A percentile compares a stretch with the other conserved stretches of the same genome.
Conservation (phyloP, 2,113 vertebrate species). For the Jacana jacana region DNA sequence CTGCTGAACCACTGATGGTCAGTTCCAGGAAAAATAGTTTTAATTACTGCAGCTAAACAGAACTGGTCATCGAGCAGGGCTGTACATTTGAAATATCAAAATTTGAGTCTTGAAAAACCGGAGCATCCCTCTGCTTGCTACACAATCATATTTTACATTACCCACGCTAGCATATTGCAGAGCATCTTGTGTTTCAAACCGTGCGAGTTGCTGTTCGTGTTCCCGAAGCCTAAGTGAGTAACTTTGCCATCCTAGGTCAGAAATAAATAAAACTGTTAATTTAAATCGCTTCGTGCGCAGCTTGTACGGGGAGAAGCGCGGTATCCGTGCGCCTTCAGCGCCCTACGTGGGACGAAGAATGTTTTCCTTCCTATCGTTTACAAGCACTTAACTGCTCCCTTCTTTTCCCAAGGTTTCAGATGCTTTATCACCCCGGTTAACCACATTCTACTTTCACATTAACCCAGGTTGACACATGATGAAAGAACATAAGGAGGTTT, state of each 20-base stretch:
- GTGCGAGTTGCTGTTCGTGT: slow-evolving; percentile 30
- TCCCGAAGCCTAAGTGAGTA: slow-evolving; percentile 16
- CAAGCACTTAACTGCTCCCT: not conserved
- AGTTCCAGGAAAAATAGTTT: slow-evolving; percentile 61
- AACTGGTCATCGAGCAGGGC: slow-evolving; percentile 31
- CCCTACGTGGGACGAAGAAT: not conserved
- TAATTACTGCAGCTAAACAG: slow-evolving; percentile 52
- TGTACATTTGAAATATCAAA: slow-evolving; percentile 47
- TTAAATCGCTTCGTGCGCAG: slow-evolving; percentile 34
- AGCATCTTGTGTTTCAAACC: slow-evolving; percentile 60
- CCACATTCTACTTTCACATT: slow-evolving; percentile 63
- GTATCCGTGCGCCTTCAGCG: not conserved
- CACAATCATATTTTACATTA: slow-evolving; percentile 49
- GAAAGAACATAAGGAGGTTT: slow-evolving; percentile 75
- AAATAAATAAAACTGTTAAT: slow-evolving; percentile 55
- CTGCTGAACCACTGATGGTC: slow-evolving; percentile 65
- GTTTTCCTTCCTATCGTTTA: slow-evolving; percentile 22
- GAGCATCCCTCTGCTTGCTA: slow-evolving; percentile 8
- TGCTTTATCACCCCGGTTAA: slow-evolving; percentile 72
- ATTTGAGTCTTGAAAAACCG: slow-evolving; percentile 35
- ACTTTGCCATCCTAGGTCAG: slow-evolving; percentile 30
- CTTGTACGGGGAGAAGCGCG: not conserved
- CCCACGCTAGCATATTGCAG: slow-evolving; percentile 37
- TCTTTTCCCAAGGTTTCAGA: slow-evolving; percentile 18
- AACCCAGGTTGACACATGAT: slow-evolving; percentile 68